phyloP scores from a whole-genome alignment of 1,140 invertebrate genomes.

The Drosophila willistoni region DNA sequence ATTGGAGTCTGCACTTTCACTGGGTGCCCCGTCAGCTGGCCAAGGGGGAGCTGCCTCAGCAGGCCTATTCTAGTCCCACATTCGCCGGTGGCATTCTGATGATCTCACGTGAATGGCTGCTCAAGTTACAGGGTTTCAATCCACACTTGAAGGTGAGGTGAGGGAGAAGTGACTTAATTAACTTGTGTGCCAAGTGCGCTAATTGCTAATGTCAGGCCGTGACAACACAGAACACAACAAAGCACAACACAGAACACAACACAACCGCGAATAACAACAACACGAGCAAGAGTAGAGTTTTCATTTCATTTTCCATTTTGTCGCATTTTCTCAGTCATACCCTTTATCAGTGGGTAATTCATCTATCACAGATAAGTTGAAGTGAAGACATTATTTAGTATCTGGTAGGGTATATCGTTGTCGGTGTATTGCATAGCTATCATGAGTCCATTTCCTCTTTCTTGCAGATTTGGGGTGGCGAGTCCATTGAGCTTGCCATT shows the following conservation, averaged over 20 bases:
- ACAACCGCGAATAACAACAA: neutral
- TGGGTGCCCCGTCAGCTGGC: slow-evolving; percentile 89
- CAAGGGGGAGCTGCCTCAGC: slow-evolving; percentile 23
- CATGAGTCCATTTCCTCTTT: slow-evolving; percentile 26
- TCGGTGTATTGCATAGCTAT: neutral
- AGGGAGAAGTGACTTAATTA: slow-evolving; percentile 47
- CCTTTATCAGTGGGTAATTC: neutral
- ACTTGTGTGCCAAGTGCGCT: slow-evolving; percentile 50
- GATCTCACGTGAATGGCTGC: slow-evolving; percentile 90
- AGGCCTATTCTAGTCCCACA: slow-evolving; percentile 86
- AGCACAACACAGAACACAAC: slow-evolving; percentile 23
- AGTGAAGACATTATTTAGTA: too few relatives aligned
- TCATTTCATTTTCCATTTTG: neutral
- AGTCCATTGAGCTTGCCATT: slow-evolving; percentile 98
- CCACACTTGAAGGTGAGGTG: slow-evolving; percentile 85
- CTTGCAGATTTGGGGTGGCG: slow-evolving; percentile 96
- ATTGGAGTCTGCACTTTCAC: slow-evolving; percentile 97
- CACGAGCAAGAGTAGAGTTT: neutral
- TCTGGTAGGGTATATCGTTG: neutral
- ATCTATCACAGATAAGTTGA: neutral
- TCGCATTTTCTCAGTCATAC: neutral
- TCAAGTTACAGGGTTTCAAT: slow-evolving; percentile 91
- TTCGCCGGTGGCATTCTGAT: slow-evolving; percentile 92
- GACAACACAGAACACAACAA: slow-evolving; percentile 29
- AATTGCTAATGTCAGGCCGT: slow-evolving; percentile 58